phyloP scores from a whole-genome alignment of 2,888 invertebrate genomes.

The Caenorhabditis plicata region DNA sequence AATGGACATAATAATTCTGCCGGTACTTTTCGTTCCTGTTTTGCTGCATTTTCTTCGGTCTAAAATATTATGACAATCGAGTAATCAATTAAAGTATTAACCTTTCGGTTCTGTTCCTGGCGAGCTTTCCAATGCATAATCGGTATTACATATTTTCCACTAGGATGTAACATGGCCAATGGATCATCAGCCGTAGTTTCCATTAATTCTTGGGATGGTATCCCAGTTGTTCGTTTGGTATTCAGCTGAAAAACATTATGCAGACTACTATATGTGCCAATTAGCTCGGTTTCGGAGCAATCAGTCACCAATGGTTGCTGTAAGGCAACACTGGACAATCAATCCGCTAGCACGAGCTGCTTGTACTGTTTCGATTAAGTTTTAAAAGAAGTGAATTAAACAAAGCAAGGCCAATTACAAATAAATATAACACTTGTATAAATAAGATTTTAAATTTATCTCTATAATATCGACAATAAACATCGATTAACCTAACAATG shows the following conservation, averaged over 20 bases:
- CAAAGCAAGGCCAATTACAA: no score
- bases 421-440: no score
- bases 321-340: no score
- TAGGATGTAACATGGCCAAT: constrained; percentile 67
- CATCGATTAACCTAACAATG: background rate
- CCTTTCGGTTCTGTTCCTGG: constrained; percentile 68
- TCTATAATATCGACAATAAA: constrained; percentile 3
- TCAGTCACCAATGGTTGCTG: no score
- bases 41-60: constrained; percentile 4
- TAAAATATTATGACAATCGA: background rate
- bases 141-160: constrained; percentile 68
- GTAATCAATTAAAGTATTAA: background rate
- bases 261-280: no score
- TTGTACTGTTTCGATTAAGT: no score
- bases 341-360: no score
- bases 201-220: constrained; percentile 74
- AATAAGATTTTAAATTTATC: constrained; percentile 3
- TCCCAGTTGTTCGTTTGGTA: constrained; percentile 81
- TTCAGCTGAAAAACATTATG: constrained; percentile 53
- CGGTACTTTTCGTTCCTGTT: constrained; percentile 74
- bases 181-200: constrained; percentile 66
- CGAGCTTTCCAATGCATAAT: constrained; percentile 77
- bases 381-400: no score
- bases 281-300: no score
- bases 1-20: constrained; percentile 88